Percentiles rank a stretch among this genome's conserved stretches.
phyloP scores from a whole-genome alignment of 2,888 invertebrate genomes.

The Lasioglossum zephyrum region DNA sequence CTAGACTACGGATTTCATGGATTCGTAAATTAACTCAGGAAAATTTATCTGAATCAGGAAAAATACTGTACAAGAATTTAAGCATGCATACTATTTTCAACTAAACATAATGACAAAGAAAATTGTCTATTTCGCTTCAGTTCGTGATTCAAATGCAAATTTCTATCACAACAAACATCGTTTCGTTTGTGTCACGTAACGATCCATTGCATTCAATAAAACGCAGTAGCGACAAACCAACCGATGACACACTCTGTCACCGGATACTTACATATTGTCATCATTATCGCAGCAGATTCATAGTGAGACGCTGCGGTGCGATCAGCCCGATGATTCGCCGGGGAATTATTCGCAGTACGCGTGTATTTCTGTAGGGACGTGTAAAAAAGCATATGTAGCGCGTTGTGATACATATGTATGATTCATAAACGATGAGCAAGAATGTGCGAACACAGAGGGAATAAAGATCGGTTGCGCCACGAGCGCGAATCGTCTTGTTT shows the following conservation, averaged over 20 bases:
- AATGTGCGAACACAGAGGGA: background rate
- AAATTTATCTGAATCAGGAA: too few relatives aligned
- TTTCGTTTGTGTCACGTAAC: background rate
- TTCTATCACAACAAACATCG: background rate
- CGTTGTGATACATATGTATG: background rate
- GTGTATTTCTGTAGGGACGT: constrained; percentile 20
- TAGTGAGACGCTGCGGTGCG: background rate
- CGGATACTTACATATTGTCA: background rate
- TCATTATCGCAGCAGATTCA: constrained; percentile 18
- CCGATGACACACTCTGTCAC: background rate
- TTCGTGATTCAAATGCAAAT: too few relatives aligned
- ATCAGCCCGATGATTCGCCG: background rate
- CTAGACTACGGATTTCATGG: too few relatives aligned
- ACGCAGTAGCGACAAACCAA: background rate
- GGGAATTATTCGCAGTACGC: constrained; percentile 34
- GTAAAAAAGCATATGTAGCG: constrained; percentile 14
- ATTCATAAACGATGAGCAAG: constrained; percentile 29
- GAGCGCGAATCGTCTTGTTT: background rate
- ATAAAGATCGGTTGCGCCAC: background rate
- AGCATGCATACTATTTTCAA: too few relatives aligned
- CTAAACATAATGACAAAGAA: too few relatives aligned
- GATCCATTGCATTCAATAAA: background rate
- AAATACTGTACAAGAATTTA: too few relatives aligned
- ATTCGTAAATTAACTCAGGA: too few relatives aligned
- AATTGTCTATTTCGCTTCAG: too few relatives aligned